phyloP scores from a whole-genome alignment of 2,797 vertebrate genomes.

The Dermochelys coriacea region DNA sequence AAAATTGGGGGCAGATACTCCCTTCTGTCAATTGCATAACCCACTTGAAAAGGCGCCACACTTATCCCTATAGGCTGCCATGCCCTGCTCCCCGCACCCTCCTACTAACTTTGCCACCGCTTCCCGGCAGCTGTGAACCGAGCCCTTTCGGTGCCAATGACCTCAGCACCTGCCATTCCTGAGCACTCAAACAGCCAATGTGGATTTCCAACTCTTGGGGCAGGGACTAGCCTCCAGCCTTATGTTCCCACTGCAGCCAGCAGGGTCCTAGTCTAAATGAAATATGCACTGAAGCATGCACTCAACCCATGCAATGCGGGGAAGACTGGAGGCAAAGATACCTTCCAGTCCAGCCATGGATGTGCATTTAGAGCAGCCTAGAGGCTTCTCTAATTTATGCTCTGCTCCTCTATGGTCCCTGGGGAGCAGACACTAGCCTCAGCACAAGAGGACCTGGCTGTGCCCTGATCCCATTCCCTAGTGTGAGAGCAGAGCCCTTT shows the following conservation, averaged over 20 bases:
- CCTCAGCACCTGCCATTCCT: neutral
- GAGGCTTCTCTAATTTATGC: neutral
- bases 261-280: neutral
- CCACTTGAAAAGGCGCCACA: too few relatives aligned
- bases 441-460: neutral
- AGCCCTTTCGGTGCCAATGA: neutral
- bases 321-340: neutral
- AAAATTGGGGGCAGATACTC: too few relatives aligned
- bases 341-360: neutral
- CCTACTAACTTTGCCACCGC: too few relatives aligned
- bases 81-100: too few relatives aligned
- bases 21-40: too few relatives aligned
- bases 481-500: neutral
- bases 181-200: neutral
- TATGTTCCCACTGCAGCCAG: neutral
- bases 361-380: neutral
- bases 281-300: rapidly evolving
- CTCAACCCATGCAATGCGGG: neutral
- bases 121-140: neutral
- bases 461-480: neutral
- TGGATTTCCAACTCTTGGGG: neutral
- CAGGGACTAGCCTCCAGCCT: neutral
- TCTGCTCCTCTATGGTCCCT: neutral
- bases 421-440: neutral
- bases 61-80: too few relatives aligned